These are phyloP conservation scores for Pluvialis apricaria DNA, from an alignment of 2,113 vertebrate species.

Conservation along the genomic window DNA sequence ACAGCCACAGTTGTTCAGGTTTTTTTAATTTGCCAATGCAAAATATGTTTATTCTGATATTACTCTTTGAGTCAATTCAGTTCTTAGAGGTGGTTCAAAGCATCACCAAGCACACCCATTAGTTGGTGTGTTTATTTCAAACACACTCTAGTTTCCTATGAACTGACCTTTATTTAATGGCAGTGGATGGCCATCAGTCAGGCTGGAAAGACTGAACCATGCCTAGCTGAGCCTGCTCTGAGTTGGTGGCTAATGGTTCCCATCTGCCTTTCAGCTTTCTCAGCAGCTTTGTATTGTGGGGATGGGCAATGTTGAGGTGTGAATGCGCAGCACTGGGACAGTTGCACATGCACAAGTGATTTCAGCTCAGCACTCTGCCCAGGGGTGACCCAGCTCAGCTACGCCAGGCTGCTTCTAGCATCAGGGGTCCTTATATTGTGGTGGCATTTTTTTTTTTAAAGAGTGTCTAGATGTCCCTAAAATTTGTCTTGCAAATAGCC, in stretches of 20 bases:
- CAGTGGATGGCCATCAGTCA: background rate
- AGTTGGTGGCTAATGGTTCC: background rate
- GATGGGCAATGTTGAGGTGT: background rate
- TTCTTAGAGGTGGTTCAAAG: background rate
- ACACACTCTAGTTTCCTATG: background rate
- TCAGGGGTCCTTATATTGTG: background rate
- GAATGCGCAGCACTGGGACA: background rate
- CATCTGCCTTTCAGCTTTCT: background rate
- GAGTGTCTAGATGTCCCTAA: background rate
- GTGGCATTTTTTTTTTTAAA: rapidly evolving
- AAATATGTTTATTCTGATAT: background rate
- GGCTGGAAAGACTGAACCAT: background rate
- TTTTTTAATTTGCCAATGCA: background rate
- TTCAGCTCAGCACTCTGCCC: background rate
- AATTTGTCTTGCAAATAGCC: background rate
- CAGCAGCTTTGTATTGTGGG: background rate
- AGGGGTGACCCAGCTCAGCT: background rate
- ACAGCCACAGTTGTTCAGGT: too few relatives aligned
- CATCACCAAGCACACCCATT: background rate
- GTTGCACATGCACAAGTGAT: background rate
- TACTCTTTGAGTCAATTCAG: background rate
- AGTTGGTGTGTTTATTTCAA: background rate
- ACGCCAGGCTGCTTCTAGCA: background rate
- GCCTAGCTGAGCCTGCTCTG: rapidly evolving
- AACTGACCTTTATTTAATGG: background rate